Percentiles rank a stretch among this genome's conserved stretches.
phyloP scores from a whole-genome alignment of 1,140 invertebrate genomes.

The Anagrus nilaparvatae region DNA sequence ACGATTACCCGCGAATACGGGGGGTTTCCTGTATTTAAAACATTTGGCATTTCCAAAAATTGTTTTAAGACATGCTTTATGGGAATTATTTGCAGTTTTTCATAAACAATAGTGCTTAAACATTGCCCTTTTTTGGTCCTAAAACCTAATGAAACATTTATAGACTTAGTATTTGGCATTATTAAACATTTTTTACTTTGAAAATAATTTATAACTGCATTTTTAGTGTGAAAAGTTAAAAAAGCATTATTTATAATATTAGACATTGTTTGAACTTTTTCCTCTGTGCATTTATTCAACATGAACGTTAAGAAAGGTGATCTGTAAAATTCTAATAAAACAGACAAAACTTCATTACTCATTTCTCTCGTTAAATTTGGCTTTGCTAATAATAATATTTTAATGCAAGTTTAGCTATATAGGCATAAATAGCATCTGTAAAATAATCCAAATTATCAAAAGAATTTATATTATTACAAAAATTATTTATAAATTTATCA shows the following conservation, averaged over 20 bases:
- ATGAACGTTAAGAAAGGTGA: neutral
- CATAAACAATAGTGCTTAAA: neutral
- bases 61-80: neutral
- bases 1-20: too few species aligned
- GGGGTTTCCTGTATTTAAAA: too few species aligned
- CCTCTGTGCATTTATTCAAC: neutral
- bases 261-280: neutral
- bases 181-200: too few species aligned
- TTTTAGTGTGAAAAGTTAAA: too few species aligned
- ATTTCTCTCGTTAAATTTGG: neutral
- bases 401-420: neutral
- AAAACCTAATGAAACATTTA: too few species aligned
- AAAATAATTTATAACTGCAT: too few species aligned
- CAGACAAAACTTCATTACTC: neutral
- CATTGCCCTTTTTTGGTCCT: neutral
- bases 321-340: constrained; percentile 1
- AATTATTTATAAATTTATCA: neutral
- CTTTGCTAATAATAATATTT: neutral
- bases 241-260: neutral
- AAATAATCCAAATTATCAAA: neutral
- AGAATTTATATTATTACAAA: neutral
- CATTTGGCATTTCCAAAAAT: neutral
- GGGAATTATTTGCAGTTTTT: neutral
- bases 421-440: neutral
- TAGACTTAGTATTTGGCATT: too few species aligned